Conservation (phyloP, 2,888 invertebrate genomes). For the Bugulina stolonifera region DNA sequence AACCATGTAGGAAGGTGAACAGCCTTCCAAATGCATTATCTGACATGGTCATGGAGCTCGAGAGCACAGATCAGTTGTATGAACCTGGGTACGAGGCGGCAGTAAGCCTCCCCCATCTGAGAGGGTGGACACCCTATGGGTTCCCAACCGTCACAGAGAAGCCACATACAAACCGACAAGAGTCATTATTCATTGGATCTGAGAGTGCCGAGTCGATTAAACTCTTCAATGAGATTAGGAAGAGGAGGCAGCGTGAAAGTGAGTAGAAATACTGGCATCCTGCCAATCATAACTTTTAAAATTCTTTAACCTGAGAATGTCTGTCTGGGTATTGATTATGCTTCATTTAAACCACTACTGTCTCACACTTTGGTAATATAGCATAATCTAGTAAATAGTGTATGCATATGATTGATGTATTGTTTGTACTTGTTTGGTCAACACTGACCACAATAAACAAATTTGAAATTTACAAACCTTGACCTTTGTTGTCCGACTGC, state of each 20-base stretch:
- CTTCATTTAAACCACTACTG: too few relatives aligned
- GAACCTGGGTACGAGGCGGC: neutral
- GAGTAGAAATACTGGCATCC: too few relatives aligned
- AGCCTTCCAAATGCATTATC: neutral
- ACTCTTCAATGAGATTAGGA: neutral
- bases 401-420: too few relatives aligned
- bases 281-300: too few relatives aligned
- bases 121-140: neutral
- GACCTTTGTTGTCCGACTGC: too few relatives aligned
- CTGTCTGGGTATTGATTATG: too few relatives aligned
- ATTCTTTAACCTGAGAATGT: too few relatives aligned
- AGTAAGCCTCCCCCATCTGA: neutral
- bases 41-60: neutral
- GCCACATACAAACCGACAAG: neutral
- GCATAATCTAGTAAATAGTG: too few relatives aligned
- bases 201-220: neutral
- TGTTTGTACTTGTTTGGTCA: too few relatives aligned
- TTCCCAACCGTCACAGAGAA: neutral
- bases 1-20: neutral
- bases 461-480: too few relatives aligned
- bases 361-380: too few relatives aligned
- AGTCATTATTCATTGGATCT: slow-evolving; percentile 3
- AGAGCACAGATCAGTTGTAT: neutral
- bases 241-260: neutral
- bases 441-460: too few relatives aligned